Conservation (phyloP, 1,140 invertebrate species). For the Uloborus diversus region DNA sequence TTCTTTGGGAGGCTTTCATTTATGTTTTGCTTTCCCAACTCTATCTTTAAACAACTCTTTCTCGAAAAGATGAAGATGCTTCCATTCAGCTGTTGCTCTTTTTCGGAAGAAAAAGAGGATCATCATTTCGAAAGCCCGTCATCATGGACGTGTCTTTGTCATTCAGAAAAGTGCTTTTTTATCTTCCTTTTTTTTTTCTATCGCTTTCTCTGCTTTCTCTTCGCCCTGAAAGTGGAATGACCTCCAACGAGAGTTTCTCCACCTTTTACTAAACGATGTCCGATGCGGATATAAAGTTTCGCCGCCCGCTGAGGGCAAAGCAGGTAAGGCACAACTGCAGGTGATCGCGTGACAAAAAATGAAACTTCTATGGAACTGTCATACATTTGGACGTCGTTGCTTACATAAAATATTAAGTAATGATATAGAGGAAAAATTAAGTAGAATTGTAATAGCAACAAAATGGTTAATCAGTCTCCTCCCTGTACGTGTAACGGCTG, state of each 20-base stretch:
- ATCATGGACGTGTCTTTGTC: slow-evolving; percentile 34
- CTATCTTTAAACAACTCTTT: slow-evolving; percentile 2
- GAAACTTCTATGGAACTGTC: no score
- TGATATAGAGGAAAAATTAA: no score
- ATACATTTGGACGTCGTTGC: no score
- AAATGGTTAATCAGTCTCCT: no score
- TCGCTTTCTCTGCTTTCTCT: background rate
- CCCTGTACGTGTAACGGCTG: no score
- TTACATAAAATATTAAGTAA: no score
- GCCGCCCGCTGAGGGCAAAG: no score
- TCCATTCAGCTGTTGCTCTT: background rate
- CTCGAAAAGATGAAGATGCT: background rate
- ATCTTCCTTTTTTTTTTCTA: background rate
- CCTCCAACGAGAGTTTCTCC: background rate
- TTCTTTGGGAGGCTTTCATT: slow-evolving; percentile 12
- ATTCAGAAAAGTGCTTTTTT: background rate
- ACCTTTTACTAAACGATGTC: no score
- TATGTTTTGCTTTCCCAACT: background rate
- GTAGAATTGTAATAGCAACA: no score
- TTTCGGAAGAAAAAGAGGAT: slow-evolving; percentile 14
- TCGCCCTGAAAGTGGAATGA: background rate
- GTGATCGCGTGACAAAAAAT: no score
- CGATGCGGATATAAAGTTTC: no score
- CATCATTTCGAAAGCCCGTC: slow-evolving; percentile 22
- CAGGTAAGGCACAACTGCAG: no score